phyloP scores from a whole-genome alignment of 1,140 invertebrate genomes.

The Panulirus ornatus region DNA sequence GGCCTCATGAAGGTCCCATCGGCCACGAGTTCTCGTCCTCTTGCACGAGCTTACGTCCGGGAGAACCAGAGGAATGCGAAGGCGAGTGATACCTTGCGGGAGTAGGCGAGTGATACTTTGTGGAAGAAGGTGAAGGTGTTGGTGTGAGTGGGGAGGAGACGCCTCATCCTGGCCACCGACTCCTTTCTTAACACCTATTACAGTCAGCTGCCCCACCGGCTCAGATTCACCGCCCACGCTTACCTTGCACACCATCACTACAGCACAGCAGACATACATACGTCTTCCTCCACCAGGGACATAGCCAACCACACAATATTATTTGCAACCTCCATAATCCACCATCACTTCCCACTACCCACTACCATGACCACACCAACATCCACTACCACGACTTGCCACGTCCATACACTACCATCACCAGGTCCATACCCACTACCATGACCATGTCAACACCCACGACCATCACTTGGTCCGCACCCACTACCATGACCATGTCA shows the following conservation, averaged over 20 bases:
- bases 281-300: no score
- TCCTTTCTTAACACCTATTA: slow-evolving; percentile 33
- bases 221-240: slow-evolving; percentile 10
- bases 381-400: no score
- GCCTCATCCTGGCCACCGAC: slow-evolving; percentile 12
- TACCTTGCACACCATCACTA: not conserved
- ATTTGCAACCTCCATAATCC: no score
- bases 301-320: no score
- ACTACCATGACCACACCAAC: no score
- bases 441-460: no score
- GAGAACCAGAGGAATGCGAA: not conserved
- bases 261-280: not conserved
- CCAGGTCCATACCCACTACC: no score
- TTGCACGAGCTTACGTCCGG: not conserved
- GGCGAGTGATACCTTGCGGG: slow-evolving; percentile 20
- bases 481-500: no score
- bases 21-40: not conserved
- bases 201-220: slow-evolving; percentile 34
- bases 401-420: no score
- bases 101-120: not conserved
- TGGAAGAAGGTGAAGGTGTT: not conserved
- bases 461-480: no score
- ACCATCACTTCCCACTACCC: no score
- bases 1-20: not conserved
- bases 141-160: not conserved